phyloP scores from a whole-genome alignment of 2,797 vertebrate species.

The Enteromius trimaculatus region DNA sequence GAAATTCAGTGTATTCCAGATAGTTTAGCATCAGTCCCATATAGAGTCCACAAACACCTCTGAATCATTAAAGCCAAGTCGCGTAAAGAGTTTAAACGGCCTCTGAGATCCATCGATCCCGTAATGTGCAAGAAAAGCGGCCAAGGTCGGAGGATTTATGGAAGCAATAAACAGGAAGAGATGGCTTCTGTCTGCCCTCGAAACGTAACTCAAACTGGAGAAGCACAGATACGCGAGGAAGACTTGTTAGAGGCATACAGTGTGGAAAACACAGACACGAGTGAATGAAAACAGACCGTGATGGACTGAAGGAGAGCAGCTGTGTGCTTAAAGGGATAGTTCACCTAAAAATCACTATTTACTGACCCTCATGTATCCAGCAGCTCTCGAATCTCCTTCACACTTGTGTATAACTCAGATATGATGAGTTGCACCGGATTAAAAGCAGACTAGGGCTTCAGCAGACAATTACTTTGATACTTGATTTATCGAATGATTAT shows the following conservation, averaged over 20 bases:
- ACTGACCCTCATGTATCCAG: not conserved
- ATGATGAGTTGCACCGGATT: not conserved
- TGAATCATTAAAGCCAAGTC: conserved; percentile 44
- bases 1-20: not conserved
- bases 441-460: not conserved
- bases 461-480: not conserved
- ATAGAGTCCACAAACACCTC: conserved; percentile 15
- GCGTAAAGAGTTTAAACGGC: conserved; percentile 47
- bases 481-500: not conserved
- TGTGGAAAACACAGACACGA: not conserved
- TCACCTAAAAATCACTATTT: not conserved
- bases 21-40: not conserved
- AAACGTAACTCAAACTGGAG: conserved; percentile 20
- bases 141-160: conserved; percentile 67
- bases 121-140: conserved; percentile 51
- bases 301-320: not conserved
- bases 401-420: not conserved
- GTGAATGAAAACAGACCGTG: not conserved
- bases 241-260: not conserved
- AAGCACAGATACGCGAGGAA: conserved; percentile 24
- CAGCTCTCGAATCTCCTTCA: not conserved
- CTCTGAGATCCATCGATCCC: conserved; percentile 50
- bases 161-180: conserved; percentile 53
- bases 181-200: conserved; percentile 43
- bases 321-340: not conserved